Conservation (phyloP, 2,113 vertebrate species). For the Corvus hawaiiensis region DNA sequence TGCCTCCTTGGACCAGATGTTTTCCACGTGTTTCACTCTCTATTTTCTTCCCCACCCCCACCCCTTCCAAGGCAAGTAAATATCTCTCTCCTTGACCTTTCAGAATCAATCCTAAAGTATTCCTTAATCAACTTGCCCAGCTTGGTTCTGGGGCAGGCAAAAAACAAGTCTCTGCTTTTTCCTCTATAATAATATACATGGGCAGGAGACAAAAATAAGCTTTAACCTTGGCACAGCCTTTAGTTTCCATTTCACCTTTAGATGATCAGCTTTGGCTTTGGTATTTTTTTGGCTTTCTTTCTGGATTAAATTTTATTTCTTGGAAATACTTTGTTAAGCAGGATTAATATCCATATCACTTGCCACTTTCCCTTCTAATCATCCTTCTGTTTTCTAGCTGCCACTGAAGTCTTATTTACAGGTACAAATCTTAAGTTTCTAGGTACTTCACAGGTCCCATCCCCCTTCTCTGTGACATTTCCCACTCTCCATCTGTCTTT, state of each 20-base stretch:
- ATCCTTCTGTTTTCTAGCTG: neutral
- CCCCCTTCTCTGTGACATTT: neutral
- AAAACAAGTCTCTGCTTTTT: neutral
- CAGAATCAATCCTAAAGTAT: neutral
- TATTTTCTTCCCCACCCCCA: neutral
- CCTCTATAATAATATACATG: neutral
- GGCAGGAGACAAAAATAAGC: neutral
- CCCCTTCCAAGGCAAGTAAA: neutral
- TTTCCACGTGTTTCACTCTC: slow-evolving; percentile 6
- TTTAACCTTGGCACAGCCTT: neutral
- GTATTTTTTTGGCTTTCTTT: neutral
- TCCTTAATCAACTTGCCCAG: neutral
- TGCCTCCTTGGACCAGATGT: neutral
- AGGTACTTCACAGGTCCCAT: neutral
- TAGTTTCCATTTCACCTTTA: neutral
- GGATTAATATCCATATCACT: neutral
- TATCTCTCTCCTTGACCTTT: neutral
- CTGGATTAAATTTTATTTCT: neutral
- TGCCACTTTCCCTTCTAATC: neutral
- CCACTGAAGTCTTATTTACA: neutral
- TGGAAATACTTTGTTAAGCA: neutral
- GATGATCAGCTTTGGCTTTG: neutral
- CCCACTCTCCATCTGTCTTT: neutral
- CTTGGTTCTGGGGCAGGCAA: neutral
- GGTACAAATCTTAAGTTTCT: neutral